phyloP scores from a whole-genome alignment of 2,797 vertebrate species.

The Platalea minor region DNA sequence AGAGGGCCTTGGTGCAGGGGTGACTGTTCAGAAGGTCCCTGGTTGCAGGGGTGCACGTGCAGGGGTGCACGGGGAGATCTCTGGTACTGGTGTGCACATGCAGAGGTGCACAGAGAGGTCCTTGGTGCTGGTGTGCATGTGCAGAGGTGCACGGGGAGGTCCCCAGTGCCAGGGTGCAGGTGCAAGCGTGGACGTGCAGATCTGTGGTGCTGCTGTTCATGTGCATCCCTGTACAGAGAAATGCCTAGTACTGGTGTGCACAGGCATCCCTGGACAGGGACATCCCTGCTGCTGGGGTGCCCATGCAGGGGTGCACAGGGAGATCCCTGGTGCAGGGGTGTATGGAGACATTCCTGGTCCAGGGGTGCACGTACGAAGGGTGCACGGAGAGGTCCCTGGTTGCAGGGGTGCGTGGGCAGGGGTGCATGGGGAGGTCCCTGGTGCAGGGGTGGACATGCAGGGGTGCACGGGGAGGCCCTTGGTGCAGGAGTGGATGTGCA shows the following conservation, averaged over 20 bases:
- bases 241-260: not conserved
- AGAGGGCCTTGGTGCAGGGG: not conserved
- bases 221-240: too few species aligned
- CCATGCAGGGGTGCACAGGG: too few species aligned
- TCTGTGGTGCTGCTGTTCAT: too few species aligned
- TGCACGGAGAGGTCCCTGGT: too few species aligned
- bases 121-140: too few species aligned
- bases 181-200: too few species aligned
- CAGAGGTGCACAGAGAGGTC: not conserved
- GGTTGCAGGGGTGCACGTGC: not conserved
- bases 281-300: not conserved
- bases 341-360: not conserved
- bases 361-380: too few species aligned
- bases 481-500: not conserved
- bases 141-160: not conserved
- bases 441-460: not conserved
- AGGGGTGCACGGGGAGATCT: not conserved
- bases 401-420: too few species aligned
- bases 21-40: not conserved
- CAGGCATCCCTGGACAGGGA: rapidly evolving
- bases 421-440: too few species aligned
- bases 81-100: not conserved
- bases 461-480: too few species aligned
- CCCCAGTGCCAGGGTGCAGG: not conserved
- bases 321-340: too few species aligned